Base-by-base conservation (phyloP, 2,888 invertebrate genomes). In the Poecilobothrus nobilitatus region DNA sequence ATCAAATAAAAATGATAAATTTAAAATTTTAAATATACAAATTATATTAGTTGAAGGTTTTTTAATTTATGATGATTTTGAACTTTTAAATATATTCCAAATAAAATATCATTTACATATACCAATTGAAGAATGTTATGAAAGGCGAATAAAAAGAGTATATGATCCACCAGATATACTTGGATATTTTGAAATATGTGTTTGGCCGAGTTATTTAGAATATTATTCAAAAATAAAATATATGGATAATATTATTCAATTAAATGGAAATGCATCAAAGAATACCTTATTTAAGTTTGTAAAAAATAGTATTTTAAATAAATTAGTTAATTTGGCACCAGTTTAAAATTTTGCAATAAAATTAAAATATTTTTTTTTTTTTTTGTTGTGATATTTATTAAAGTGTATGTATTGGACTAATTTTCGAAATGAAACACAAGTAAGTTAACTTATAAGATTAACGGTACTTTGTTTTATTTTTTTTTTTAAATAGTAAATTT, bases 131-230 rank as follows among this genome's bases (percentile, higher is more conserved):
- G 87, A 87, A 77, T 92, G 93, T 75, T 82, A 81, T 73, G 74
- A 83, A 41, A 84, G 94, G 27, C 85, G 94, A 71, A 77, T 78
- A 44, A 75, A 75, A 27, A 82, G 92, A 53, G 80, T 83, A n/a
- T 97, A 96, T 79, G 87, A 90, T 68, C 96, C 96, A 22, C 91
- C 95, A 1, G 95, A 97, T 71, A 77, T 63, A 22, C 21, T 87
- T 0, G 93, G 94, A 0, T 97, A 96, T 83, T 95, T 95, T 83
- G 93, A 95, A 65, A 82, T 82, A 73, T 88, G 91, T 77, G 94
- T 91, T n/a, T 97, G 96, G 95, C 95, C 95, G 12, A 34, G 53
- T 53, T 53, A 53, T 53, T 53, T 53, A 53, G n/a, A 53, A 18
- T 18, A 53, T 53, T n/a, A 53, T 6, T 6, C 15, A 18, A 15